phyloP scores from a whole-genome alignment of 2,888 invertebrate genomes.

The Agrotis clavis region DNA sequence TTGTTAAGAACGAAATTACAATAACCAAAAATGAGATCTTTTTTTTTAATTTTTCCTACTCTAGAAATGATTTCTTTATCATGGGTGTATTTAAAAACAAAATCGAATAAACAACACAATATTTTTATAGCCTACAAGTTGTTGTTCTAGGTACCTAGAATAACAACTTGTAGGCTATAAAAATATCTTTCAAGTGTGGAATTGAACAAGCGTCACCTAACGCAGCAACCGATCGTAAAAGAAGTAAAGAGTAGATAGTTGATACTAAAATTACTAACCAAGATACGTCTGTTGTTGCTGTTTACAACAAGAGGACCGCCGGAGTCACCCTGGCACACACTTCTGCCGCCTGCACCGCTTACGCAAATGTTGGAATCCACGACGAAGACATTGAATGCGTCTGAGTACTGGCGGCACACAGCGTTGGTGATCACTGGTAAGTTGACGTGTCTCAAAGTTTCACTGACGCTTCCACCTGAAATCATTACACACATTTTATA shows the following conservation, averaged over 20 bases:
- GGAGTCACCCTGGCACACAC: constrained; percentile 79
- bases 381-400: background rate
- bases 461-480: constrained; percentile 10
- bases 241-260: background rate
- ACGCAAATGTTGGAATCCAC: constrained; percentile 73
- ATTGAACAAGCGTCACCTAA: too few relatives aligned
- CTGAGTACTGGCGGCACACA: constrained; percentile 1
- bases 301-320: constrained; percentile 77
- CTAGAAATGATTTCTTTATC: too few relatives aligned
- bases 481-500: background rate
- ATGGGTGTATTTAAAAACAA: too few relatives aligned
- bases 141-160: too few relatives aligned
- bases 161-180: too few relatives aligned
- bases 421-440: constrained; percentile 17
- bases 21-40: too few relatives aligned
- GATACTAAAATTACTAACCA: constrained; percentile 64
- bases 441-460: constrained; percentile 8
- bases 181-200: too few relatives aligned
- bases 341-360: constrained; percentile 65
- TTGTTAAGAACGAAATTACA: background rate
- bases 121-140: too few relatives aligned
- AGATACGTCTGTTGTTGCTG: constrained; percentile 63
- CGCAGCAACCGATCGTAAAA: background rate
- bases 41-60: too few relatives aligned
- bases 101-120: too few relatives aligned